A percentile compares a stretch with the other conserved stretches of the same genome.
These are phyloP conservation scores for Amphipyra tragopoginis DNA, from an alignment of 2,888 invertebrate species.

Conservation along the genomic window DNA sequence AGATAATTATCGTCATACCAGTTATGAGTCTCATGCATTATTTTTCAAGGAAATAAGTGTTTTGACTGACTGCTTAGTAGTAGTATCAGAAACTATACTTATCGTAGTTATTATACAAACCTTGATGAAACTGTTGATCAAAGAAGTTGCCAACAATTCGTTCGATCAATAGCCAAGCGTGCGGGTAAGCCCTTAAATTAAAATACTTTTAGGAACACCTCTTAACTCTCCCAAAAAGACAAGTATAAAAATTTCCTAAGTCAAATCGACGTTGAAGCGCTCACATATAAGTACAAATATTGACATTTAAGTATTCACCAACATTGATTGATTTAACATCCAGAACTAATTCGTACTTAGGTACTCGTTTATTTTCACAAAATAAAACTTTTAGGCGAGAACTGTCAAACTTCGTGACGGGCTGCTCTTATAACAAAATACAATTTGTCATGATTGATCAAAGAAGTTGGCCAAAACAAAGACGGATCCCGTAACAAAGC, in stretches of 20 bases:
- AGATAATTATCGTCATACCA: too few species aligned
- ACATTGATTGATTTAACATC: conserved; percentile 57
- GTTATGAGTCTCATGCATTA: too few species aligned
- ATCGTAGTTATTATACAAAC: too few species aligned
- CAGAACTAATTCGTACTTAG: conserved; percentile 75
- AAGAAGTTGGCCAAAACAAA: conserved; percentile 82
- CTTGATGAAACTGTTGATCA: too few species aligned
- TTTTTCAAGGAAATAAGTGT: too few species aligned
- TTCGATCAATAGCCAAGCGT: conserved; percentile 10
- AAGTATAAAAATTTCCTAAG: conserved; percentile 21
- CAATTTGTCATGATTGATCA: conserved; percentile 89
- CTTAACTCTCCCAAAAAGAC: conserved; percentile 1
- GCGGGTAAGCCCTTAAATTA: conserved; percentile 30
- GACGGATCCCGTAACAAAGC: conserved; percentile 72
- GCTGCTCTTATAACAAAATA: conserved; percentile 82
- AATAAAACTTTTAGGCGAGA: conserved; percentile 76
- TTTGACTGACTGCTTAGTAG: too few species aligned
- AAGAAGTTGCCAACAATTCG: neutral
- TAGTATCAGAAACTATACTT: too few species aligned
- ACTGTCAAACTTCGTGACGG: conserved; percentile 82
- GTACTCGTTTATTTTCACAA: conserved; percentile 69
- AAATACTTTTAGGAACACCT: conserved; percentile 17
- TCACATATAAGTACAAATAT: conserved; percentile 1
- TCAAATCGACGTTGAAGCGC: conserved; percentile 5
- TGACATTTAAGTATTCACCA: conserved; percentile 13